phyloP scores from a whole-genome alignment of 2,888 invertebrate genomes.

The Onthophagus sagittarius region DNA sequence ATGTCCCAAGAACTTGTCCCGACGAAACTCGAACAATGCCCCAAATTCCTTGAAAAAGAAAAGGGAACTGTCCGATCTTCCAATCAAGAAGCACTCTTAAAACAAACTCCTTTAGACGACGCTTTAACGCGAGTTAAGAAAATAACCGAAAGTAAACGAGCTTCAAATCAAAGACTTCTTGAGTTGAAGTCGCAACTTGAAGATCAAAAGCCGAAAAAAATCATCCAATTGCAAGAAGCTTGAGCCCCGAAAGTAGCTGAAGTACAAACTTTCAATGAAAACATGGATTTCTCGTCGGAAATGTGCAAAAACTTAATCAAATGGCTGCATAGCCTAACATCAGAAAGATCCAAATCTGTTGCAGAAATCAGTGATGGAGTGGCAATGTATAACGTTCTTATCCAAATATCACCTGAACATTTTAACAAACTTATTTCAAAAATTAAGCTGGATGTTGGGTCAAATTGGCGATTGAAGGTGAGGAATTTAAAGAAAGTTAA shows the following conservation, averaged over 20 bases:
- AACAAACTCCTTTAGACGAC: slow-evolving; percentile 76
- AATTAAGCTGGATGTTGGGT: slow-evolving; percentile 79
- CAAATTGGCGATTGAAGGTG: slow-evolving; percentile 85
- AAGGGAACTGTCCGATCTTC: slow-evolving; percentile 72
- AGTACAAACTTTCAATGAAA: slow-evolving; percentile 59
- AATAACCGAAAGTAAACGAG: slow-evolving; percentile 66
- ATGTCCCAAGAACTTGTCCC: slow-evolving; percentile 74
- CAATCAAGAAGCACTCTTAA: slow-evolving; percentile 60
- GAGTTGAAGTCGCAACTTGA: slow-evolving; percentile 76
- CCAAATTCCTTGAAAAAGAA: slow-evolving; percentile 84
- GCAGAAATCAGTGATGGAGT: slow-evolving; percentile 85
- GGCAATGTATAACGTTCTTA: slow-evolving; percentile 78
- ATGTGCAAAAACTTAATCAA: slow-evolving; percentile 51
- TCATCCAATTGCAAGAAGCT: slow-evolving; percentile 59
- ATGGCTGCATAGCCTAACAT: slow-evolving; percentile 63
- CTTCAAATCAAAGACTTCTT: slow-evolving; percentile 77
- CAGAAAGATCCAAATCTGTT: slow-evolving; percentile 56
- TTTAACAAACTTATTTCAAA: slow-evolving; percentile 78
- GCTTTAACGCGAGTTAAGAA: slow-evolving; percentile 77
- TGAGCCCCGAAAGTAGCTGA: slow-evolving; percentile 74
- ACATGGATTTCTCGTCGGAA: slow-evolving; percentile 45
- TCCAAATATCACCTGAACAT: slow-evolving; percentile 83
- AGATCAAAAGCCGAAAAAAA: slow-evolving; percentile 52
- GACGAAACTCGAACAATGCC: slow-evolving; percentile 71
- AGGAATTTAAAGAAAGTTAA: slow-evolving; percentile 85